Evolutionary conservation across 2,797 vertebrate genomes (phyloP).

Genomic region (Enteromius anoplus): DNA sequence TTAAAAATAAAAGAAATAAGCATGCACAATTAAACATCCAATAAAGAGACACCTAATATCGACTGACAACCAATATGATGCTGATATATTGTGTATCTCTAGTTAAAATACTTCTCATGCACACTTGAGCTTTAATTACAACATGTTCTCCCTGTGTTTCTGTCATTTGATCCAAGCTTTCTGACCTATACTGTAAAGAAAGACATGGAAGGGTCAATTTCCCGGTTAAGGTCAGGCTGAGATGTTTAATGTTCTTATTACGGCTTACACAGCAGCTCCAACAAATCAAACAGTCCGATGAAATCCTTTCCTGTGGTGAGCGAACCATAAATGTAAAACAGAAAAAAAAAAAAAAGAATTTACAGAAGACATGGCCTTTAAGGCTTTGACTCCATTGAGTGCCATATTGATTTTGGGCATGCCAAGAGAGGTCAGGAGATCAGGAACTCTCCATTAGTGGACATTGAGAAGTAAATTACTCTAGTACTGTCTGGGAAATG

Average conservation of each 20-base stretch:
- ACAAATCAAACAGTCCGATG: conserved; percentile 58
- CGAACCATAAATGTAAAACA: conserved; percentile 37
- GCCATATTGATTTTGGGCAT: conserved; percentile 57
- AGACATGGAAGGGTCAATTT: conserved; percentile 57
- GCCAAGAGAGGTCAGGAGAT: conserved; percentile 40
- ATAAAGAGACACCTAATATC: neutral
- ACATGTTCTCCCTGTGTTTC: neutral
- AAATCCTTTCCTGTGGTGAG: conserved; percentile 54
- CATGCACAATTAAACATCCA: neutral
- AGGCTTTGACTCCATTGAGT: conserved; percentile 31
- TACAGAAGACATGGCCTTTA: conserved; percentile 46
- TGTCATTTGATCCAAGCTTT: neutral
- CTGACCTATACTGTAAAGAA: conserved; percentile 6
- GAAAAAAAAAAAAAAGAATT: conserved; percentile 51
- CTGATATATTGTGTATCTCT: neutral
- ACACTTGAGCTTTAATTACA: neutral
- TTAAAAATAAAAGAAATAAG: neutral
- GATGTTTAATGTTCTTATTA: conserved; percentile 69
- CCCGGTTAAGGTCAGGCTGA: conserved; percentile 46
- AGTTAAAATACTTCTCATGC: neutral
- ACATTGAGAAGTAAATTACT: conserved; percentile 37
- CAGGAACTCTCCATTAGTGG: conserved; percentile 34
- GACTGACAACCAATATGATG: neutral
- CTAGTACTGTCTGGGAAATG: neutral
- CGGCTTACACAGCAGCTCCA: conserved; percentile 43